Percentiles rank a stretch among this genome's conserved stretches.
Conservation (phyloP, 2,888 invertebrate species). For the Amorpha juglandis region DNA sequence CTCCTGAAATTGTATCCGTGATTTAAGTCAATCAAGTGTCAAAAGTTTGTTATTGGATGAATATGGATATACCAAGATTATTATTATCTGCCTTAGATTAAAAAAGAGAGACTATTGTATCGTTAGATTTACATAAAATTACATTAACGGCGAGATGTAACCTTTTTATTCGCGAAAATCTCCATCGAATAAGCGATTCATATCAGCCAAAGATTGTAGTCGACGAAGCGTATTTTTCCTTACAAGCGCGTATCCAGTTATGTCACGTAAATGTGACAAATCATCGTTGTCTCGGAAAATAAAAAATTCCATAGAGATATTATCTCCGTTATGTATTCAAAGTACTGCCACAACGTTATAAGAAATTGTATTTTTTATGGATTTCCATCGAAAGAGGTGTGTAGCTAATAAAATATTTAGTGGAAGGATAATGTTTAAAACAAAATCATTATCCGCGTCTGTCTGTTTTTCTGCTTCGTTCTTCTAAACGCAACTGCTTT, state of each 20-base stretch:
- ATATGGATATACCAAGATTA: no score
- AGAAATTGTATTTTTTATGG: background rate
- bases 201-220: conserved; percentile 25
- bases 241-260: conserved; percentile 25
- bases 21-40: no score
- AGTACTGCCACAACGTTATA: background rate
- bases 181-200: conserved; percentile 10
- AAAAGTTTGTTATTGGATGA: no score
- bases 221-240: conserved; percentile 10
- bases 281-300: conserved; percentile 38
- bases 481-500: no score
- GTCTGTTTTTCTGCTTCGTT: no score
- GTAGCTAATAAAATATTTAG: background rate
- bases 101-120: no score
- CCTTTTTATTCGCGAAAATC: conserved; percentile 10
- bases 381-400: background rate
- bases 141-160: background rate
- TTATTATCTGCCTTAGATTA: no score
- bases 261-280: conserved; percentile 39
- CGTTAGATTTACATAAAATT: background rate
- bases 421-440: no score
- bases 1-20: no score
- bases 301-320: conserved; percentile 28
- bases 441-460: no score
- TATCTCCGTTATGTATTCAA: background rate